Evolutionary conservation across 2,113 vertebrate species (phyloP), one percentile per base, ranked within the genome.

Genomic region (Otis tarda): DNA sequence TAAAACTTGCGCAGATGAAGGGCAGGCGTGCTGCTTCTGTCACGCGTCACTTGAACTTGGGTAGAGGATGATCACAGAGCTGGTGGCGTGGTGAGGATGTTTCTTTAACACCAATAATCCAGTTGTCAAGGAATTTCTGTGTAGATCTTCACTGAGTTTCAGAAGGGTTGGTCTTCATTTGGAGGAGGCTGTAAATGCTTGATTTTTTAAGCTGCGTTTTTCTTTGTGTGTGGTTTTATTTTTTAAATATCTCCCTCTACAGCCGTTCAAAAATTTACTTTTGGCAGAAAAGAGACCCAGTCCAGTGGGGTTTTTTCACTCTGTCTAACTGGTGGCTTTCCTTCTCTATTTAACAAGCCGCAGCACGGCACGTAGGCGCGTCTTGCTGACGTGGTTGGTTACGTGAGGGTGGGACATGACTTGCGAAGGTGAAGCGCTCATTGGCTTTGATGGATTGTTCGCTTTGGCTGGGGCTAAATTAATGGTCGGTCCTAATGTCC

Each of bases 1-100:
- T 33, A 10, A n/a, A 56, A 37, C 14, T 25, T 20, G 6, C 6
- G 4, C 33, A 43, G 37, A 23, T 24, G 15, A 30, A 64, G 86
- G 25, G 21, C 27, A 23, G 30, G 21, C 1, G 4, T 56, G 43
- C 33, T 1, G 7, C 57, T 60, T 70, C 17, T 28, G 21, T 21
- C 4, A 5, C 23, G 37, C 8, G 4, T 59, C 53, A 3, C 4
- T 2, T 21, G 2, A 8, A 11, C 21, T 30, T 13, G 9, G 47
- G 56, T 6, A 33, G 67, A 52, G 52, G 30, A 21, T 35, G 21
- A n/a, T 24, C 24, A 67, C 3, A 0, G 35, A 61, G 60, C 63
- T 71, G 57, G 24, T 1, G 6, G 60, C 43, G 61, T 18, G 50
- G 31, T 41, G 30, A 43, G 71, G 64, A 25, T 45, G 60, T 68